phyloP scores from a whole-genome alignment of 2,888 invertebrate genomes.

The Tipula lateralis region DNA sequence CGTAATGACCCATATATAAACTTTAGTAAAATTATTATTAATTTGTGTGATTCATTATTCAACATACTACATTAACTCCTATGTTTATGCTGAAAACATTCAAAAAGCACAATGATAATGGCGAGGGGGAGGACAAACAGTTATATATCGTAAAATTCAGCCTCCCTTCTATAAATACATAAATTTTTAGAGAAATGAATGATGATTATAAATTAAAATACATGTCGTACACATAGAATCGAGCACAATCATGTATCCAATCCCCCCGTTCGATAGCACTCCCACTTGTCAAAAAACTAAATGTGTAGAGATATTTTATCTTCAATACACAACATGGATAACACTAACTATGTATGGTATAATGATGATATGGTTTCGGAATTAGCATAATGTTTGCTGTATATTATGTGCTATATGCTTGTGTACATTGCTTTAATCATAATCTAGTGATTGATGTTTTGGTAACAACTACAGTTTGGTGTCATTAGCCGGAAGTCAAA shows the following conservation, averaged over 20 bases:
- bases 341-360: not conserved
- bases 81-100: too few relatives aligned
- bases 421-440: too few relatives aligned
- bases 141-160: too few relatives aligned
- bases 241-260: not conserved
- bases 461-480: too few relatives aligned
- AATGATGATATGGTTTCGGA: not conserved
- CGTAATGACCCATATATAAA: too few relatives aligned
- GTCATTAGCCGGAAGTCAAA: too few relatives aligned
- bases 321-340: not conserved
- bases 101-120: too few relatives aligned
- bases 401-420: not conserved
- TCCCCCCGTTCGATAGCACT: not conserved
- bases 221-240: not conserved
- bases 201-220: slow-evolving; percentile 1
- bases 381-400: not conserved
- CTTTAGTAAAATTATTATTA: too few relatives aligned
- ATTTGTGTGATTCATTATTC: too few relatives aligned
- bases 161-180: not conserved
- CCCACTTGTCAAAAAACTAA: slow-evolving; percentile 19
- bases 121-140: too few relatives aligned
- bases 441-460: too few relatives aligned
- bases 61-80: too few relatives aligned
- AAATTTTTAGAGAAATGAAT: not conserved
- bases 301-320: not conserved